Conservation (phyloP, 35 echinoderm and acorn worm species). For the Ophioderma brevispina region DNA sequence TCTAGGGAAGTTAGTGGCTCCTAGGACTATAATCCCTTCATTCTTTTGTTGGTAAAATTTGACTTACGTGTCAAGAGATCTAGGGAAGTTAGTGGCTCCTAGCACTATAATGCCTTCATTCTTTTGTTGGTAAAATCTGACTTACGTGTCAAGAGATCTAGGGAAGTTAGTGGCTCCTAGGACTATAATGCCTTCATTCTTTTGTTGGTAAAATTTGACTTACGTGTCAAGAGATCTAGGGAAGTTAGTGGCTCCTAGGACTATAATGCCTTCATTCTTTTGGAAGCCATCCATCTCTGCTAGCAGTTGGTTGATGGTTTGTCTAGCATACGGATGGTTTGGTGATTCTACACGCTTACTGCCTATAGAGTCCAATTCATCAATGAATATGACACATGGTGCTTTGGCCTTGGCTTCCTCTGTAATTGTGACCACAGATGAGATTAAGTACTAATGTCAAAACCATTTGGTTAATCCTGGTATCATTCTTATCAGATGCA, state of each 20-base stretch:
- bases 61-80: constrained; percentile 91
- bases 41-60: constrained; percentile 57
- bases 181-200: constrained; percentile 95
- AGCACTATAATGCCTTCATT: constrained; percentile 95
- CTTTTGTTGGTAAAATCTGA: constrained; percentile 38
- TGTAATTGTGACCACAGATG: too few relatives aligned
- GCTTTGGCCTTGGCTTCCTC: constrained; percentile 86
- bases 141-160: constrained; percentile 90
- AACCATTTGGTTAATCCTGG: too few relatives aligned
- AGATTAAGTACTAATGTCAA: too few relatives aligned
- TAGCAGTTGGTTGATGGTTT: constrained; percentile 95
- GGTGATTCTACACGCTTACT: constrained; percentile 94
- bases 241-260: constrained; percentile 94
- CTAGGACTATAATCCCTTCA: constrained; percentile 90
- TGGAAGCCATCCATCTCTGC: constrained; percentile 99
- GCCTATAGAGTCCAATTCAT: constrained; percentile 96
- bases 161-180: constrained; percentile 93
- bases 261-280: constrained; percentile 93
- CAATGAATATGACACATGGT: constrained; percentile 95
- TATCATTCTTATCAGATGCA: too few relatives aligned
- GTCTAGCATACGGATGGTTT: constrained; percentile 87
- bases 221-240: constrained; percentile 87
- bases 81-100: constrained; percentile 88
- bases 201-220: too few relatives aligned
- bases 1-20: constrained; percentile 89